phyloP scores from a whole-genome alignment of 2,113 vertebrate species.

The Crotalus helleri region DNA sequence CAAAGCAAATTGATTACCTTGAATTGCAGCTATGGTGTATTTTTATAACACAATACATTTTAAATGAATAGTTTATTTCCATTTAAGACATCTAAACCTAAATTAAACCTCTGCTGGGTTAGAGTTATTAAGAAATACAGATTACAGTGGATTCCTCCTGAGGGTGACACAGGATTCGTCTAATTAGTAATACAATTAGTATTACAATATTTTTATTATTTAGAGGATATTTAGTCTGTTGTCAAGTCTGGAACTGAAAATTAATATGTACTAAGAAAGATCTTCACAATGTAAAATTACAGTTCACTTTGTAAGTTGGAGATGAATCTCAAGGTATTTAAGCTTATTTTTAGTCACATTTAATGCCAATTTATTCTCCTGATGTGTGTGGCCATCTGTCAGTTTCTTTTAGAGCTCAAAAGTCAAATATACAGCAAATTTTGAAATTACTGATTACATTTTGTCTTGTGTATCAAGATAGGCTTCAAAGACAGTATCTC shows the following conservation, averaged over 20 bases:
- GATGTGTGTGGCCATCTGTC: conserved; percentile 32
- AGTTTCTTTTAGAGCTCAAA: conserved; percentile 22
- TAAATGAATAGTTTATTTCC: background rate
- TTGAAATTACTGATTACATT: conserved; percentile 20
- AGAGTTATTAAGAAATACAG: background rate
- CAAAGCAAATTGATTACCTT: background rate
- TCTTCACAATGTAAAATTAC: background rate
- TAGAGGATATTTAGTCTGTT: background rate
- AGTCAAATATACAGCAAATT: conserved; percentile 36
- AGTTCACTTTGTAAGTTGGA: conserved; percentile 3
- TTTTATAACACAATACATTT: background rate
- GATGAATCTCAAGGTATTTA: conserved; percentile 10
- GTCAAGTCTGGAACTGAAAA: background rate
- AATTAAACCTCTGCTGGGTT: background rate
- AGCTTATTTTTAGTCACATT: conserved; percentile 16
- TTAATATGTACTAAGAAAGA: background rate
- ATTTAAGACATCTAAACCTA: background rate
- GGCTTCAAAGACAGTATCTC: background rate
- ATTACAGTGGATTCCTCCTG: background rate
- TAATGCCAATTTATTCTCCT: conserved; percentile 14
- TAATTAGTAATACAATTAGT: background rate
- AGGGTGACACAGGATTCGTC: background rate
- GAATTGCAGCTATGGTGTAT: background rate
- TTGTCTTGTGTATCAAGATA: background rate
- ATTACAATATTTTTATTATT: background rate